Conservation (phyloP, 1,140 invertebrate species). For the Calephelis nemesis region DNA sequence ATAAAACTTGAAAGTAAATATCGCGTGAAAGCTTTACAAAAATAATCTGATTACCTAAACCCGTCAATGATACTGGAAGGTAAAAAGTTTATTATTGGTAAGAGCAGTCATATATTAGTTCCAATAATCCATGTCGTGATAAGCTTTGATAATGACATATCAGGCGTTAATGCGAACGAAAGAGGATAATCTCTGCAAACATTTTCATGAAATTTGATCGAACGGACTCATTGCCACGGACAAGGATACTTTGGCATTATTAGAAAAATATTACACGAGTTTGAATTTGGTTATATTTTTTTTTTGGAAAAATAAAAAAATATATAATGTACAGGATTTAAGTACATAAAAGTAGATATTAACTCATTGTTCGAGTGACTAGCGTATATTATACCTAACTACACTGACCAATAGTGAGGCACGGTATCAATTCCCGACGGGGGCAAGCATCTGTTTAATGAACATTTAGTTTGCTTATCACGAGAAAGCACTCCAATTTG, state of each 20-base stretch:
- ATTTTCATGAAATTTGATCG: conserved; percentile 33
- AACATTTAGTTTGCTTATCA: no score
- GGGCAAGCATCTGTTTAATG: no score
- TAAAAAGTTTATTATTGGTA: conserved; percentile 23
- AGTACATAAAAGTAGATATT: no score
- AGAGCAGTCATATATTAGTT: conserved; percentile 32
- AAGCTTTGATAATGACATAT: conserved; percentile 41
- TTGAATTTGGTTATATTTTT: no score
- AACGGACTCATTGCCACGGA: conserved; percentile 35
- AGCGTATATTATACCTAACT: no score
- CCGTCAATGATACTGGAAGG: background rate
- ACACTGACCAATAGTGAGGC: no score
- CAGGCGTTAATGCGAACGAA: conserved; percentile 35
- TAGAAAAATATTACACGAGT: no score
- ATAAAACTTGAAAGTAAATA: background rate
- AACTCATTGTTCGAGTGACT: no score
- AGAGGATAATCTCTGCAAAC: conserved; percentile 37
- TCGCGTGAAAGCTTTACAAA: background rate
- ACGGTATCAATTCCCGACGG: no score
- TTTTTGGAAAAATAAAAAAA: no score
- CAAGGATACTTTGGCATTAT: conserved; percentile 22
- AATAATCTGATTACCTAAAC: conserved; percentile 1
- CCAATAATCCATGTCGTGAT: conserved; percentile 42
- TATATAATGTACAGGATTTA: no score
- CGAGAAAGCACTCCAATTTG: no score